Evolutionary conservation across 1,140 invertebrate genomes (phyloP), one percentile per base, ranked within the genome.

Genomic region (Paraescarpia echinospica): DNA sequence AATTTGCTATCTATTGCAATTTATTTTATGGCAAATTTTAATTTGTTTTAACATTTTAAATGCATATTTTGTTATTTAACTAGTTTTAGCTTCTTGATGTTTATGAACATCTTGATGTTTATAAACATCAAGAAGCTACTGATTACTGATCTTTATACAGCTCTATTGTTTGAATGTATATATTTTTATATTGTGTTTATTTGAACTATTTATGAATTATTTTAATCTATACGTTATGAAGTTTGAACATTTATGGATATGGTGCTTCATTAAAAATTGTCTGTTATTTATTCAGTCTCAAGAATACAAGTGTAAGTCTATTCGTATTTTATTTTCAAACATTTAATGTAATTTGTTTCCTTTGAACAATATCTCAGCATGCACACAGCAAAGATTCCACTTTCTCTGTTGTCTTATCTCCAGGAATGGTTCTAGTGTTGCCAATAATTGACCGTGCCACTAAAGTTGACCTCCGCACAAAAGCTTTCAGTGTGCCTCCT

Each of bases 401-500:
- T 89, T 89, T 14, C 18, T 6, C 27, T 33, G 22, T 34, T 33
- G 92, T 90, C 35, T 33, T 34, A 93, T 59, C 51, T 93, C 41
- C 92, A 95, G 95, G 95, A 34, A 93, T 94, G 33, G 94, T 94
- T 35, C 94, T 95, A 92, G 93, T 95, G n/a, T 92, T 95, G 48
- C 95, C 95, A 33, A 93, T 94, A 92, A 93, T 95, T 88, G 95
- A 95, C 92, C 93, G 93, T 14, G 59, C 59, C 27, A 92, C 93
- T n/a, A 95, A 93, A 92, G 94, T 95, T 33, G 94, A 95, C 93
- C 93, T 95, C 34, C 92, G 94, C 34, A 93, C 95, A 35, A 95
- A 94, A 93, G 95, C 95, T 27, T 96, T 96, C 91, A 95, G 94
- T 93, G 95, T 96, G 12, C 95, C 95, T n/a, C 95, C 95, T 34